A percentile compares a stretch with the other conserved stretches of the same genome.
Evolutionary conservation across 2,113 vertebrate species (phyloP).

Genomic region (Clinocottus analis): DNA sequence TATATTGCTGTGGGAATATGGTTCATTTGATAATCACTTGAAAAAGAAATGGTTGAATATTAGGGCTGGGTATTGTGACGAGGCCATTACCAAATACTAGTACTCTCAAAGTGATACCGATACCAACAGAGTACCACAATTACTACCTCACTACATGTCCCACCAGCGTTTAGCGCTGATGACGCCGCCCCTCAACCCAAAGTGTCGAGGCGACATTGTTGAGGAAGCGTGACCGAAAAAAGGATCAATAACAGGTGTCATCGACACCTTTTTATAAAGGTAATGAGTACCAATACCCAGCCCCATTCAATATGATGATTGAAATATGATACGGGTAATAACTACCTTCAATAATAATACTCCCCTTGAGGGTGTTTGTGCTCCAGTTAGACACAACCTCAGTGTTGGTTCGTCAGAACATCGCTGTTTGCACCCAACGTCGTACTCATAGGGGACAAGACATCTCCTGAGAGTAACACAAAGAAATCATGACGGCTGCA

Average conservation of each 20-base stretch:
- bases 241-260: background rate
- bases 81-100: too few relatives aligned
- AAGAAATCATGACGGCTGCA: constrained; percentile 24
- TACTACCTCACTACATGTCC: too few relatives aligned
- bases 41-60: background rate
- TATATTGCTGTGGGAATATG: background rate
- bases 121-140: too few relatives aligned
- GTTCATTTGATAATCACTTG: background rate
- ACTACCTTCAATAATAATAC: background rate
- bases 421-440: constrained; percentile 4
- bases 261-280: background rate
- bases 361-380: background rate
- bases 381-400: constrained; percentile 12
- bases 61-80: background rate
- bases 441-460: background rate
- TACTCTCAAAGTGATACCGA: too few relatives aligned
- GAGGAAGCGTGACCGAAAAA: too few relatives aligned
- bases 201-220: too few relatives aligned
- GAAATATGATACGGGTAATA: background rate
- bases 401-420: constrained; percentile 7
- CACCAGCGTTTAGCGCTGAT: too few relatives aligned
- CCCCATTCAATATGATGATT: background rate
- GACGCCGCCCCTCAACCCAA: too few relatives aligned
- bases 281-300: background rate
- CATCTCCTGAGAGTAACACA: constrained; percentile 5